Percentiles rank a stretch among this genome's conserved stretches.
These are phyloP conservation scores for Plemyria rubiginata DNA, from an alignment of 2,888 invertebrate species.

Conservation along the genomic window DNA sequence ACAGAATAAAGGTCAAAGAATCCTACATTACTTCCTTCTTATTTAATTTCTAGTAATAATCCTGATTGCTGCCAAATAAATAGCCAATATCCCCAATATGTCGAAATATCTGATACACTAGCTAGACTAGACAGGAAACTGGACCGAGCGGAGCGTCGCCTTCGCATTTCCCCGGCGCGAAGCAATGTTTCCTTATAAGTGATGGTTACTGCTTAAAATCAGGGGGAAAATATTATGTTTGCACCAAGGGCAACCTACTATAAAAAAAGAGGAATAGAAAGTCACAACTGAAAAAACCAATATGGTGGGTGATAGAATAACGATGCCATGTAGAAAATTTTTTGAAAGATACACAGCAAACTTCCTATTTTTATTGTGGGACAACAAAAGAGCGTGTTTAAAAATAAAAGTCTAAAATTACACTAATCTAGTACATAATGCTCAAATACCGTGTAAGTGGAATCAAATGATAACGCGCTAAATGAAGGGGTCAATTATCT, in stretches of 20 bases:
- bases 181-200: no score
- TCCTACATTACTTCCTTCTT: neutral
- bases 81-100: neutral
- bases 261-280: no score
- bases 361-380: neutral
- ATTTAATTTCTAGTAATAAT: neutral
- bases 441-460: conserved; percentile 21
- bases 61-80: neutral
- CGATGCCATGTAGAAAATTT: no score
- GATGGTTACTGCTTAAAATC: no score
- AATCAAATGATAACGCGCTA: conserved; percentile 20
- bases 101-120: neutral
- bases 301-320: no score
- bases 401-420: neutral
- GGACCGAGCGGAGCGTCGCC: neutral
- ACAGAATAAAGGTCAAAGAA: conserved; percentile 1
- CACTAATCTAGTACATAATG: conserved; percentile 8
- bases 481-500: conserved; percentile 28
- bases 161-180: conserved; percentile 1
- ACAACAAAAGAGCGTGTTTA: neutral
- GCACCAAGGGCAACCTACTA: no score
- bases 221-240: no score
- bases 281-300: no score
- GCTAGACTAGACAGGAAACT: neutral
- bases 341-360: no score